Evolutionary conservation across 2,888 invertebrate genomes (phyloP).

Genomic region (Andricus curvator): DNA sequence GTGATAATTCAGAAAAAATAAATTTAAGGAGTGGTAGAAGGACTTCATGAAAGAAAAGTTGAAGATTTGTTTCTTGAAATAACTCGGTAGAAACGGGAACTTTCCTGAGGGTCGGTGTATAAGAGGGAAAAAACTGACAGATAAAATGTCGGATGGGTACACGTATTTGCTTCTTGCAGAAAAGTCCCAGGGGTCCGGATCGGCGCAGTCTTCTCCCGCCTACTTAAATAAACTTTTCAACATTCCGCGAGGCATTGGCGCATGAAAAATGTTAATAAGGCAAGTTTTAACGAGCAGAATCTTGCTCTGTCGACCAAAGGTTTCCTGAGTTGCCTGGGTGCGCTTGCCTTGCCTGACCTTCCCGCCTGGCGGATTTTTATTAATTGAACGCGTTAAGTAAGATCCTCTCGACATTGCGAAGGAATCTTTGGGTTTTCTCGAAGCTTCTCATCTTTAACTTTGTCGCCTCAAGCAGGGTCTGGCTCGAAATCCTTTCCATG

Average conservation of each 20-base stretch:
- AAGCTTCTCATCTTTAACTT: conserved; percentile 30
- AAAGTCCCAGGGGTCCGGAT: conserved; percentile 50
- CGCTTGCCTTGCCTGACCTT: conserved; percentile 48
- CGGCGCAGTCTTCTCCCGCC: conserved; percentile 56
- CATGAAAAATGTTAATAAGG: conserved; percentile 76
- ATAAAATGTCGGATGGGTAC: conserved; percentile 59
- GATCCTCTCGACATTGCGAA: conserved; percentile 6
- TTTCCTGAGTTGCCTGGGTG: conserved; percentile 40
- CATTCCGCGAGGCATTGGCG: conserved; percentile 71
- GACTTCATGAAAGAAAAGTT: conserved; percentile 47
- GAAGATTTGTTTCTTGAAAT: conserved; percentile 53
- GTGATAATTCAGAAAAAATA: conserved; percentile 15
- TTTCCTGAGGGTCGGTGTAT: conserved; percentile 48
- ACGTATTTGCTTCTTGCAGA: conserved; percentile 51
- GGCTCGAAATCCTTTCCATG: conserved; percentile 11
- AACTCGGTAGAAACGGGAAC: conserved; percentile 47
- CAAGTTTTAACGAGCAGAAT: conserved; percentile 74
- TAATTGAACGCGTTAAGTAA: conserved; percentile 59
- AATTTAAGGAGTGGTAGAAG: not conserved
- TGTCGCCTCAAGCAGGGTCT: conserved; percentile 21
- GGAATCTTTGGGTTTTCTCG: conserved; percentile 23
- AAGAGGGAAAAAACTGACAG: conserved; percentile 54
- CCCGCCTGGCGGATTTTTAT: conserved; percentile 62
- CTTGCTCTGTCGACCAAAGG: conserved; percentile 46
- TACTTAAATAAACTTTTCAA: conserved; percentile 69